Evolutionary conservation across 2,888 invertebrate species (phyloP), one percentile per base, ranked within the genome.

Genomic region (Incurvaria masculella): DNA sequence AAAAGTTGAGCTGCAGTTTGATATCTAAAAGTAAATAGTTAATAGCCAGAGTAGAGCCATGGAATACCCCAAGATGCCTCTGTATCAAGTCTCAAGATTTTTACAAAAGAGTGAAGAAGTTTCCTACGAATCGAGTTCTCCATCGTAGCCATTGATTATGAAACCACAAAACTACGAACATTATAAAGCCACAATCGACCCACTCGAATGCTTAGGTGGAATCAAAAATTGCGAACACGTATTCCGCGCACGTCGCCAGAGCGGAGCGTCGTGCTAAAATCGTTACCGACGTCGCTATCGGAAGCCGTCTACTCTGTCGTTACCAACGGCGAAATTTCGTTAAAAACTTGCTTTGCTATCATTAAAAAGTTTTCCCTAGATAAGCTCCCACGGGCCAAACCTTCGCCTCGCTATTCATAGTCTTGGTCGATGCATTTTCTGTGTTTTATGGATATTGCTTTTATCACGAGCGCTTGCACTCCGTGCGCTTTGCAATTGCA

Each of bases 261-360:
- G 8, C 33, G 11, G 33, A 4, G 33, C 33, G 8, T 14, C 14
- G 38, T 42, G 42, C 21, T 51, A 49, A 51, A 41, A 21, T 42
- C 16, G 43, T 51, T 49, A 51, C 23, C 46, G 33, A 14, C 33
- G 33, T 33, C 33, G 44, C 45, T 49, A 51, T 51, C 51, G 51
- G 51, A 47, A 51, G 46, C 43, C 38, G 47, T 44, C 46, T 45
- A 44, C 27, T 44, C 43, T 45, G 46, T 45, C 51, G 47, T 49
- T 64, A 65, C 70, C 67, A 70, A 68, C 33, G 33, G 61, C 67
- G 66, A 58, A 69, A 73, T 74, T 74, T 64, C 63, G 69, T 75
- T 73, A 78, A 74, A 75, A 76, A 75, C 72, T 76, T 61, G 61
- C 60, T 55, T 56, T 59, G 67, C 66, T 73, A 72, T 75, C 72